Conservation (phyloP, 2,797 vertebrate species). For the Alauda arvensis region DNA sequence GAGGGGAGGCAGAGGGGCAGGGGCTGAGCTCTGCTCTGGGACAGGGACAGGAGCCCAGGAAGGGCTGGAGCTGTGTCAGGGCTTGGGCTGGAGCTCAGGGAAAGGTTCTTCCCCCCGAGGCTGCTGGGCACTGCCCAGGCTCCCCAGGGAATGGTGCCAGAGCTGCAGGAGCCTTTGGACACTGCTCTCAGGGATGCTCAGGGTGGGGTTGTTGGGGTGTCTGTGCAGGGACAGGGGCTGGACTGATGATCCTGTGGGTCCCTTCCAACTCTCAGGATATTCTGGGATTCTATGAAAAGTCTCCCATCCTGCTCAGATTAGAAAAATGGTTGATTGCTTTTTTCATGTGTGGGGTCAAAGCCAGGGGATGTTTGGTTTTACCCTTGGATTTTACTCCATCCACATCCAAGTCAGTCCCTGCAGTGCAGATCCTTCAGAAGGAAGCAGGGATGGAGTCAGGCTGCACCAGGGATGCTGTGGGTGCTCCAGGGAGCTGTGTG, state of each 20-base stretch:
- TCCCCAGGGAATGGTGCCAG: neutral
- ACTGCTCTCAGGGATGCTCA: neutral
- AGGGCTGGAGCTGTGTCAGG: neutral
- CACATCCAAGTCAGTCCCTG: neutral
- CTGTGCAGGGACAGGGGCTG: accelerated
- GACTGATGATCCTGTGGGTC: accelerated
- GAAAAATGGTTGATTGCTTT: neutral
- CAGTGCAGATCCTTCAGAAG: neutral
- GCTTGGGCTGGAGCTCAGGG: neutral
- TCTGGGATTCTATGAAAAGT: neutral
- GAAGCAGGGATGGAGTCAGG: neutral
- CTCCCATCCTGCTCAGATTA: neutral
- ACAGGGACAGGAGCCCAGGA: neutral
- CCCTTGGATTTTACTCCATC: accelerated
- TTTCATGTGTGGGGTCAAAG: neutral
- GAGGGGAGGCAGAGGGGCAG: neutral
- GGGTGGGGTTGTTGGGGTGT: neutral
- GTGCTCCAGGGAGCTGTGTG: accelerated
- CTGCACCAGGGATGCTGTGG: accelerated
- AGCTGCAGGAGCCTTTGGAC: neutral
- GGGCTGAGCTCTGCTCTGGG: neutral
- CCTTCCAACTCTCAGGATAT: neutral
- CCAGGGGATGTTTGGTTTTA: neutral
- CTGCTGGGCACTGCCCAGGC: neutral
- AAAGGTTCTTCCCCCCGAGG: neutral